Base-by-base conservation (phyloP, 1,140 invertebrate species). In the Dendrolimus kikuchii region DNA sequence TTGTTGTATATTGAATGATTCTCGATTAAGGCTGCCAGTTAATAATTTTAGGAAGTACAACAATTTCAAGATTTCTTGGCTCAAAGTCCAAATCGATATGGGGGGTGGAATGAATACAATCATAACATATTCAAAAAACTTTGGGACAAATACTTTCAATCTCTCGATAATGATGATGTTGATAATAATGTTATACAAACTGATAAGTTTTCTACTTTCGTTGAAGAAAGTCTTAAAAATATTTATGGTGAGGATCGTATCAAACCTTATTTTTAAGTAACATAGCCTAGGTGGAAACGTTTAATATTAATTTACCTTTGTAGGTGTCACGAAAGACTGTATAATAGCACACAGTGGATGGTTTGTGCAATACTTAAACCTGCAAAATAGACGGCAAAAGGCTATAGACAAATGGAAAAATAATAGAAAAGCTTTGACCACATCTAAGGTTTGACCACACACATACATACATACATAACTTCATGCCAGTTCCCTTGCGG, bases 91-190 rank as follows among this genome's bases (percentile, higher is more conserved):
- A 88, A 86, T 42, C 81, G 81, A 46, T 80, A 86, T 54, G 87
- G 87, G 9, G 87, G 88, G 38, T 90, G 89, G 89, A 68, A 79
- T 41, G 77, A 77, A 64, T 88, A 89, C 51, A 81, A 89, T 59
- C 87, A 89, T 55, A 80, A 81, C 43, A 60, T 86, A 49, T 90
- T 89, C 67, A 57, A 86, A 39, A 79, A 80, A 65, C 67, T 74
- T 40, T 84, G 82, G 73, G 68, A 68, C 48, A 88, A 86, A 69
- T 67, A 81, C 62, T 83, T 81, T 64, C 49, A 65, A 46, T 9
- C 52, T 8, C 48, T 72, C 37, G 44, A 37, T 39, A 39, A 38
- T 44, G 39, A 4, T 38, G 41, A 51, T 38, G 6, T 51, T 38
- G 42, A 51, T 9, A 51, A 36, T 8, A 10, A 9, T 9, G 23